Evolutionary conservation across 2,797 vertebrate genomes (phyloP).

Genomic region (Heliangelus exortis): DNA sequence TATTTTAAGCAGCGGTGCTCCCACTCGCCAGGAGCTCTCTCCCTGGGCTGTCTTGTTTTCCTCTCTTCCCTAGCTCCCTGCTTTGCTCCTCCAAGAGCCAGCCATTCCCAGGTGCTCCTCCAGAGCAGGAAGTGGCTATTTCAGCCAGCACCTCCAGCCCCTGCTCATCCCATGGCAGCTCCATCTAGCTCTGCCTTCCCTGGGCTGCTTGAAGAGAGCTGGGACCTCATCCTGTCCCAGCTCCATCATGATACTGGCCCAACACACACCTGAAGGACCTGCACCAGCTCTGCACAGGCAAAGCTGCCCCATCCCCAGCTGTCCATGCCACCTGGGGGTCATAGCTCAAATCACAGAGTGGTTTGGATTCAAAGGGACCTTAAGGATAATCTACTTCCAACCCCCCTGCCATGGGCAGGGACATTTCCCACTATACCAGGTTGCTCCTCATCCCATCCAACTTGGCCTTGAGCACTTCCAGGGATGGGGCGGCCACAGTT

Average conservation of each 20-base stretch:
- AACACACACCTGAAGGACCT: neutral
- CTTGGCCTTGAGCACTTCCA: no score
- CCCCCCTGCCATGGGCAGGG: no score
- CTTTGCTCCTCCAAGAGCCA: neutral
- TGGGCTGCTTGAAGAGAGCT: neutral
- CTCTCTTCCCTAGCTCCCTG: neutral
- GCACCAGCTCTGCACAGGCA: neutral
- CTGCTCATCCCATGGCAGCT: neutral
- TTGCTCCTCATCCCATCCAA: no score
- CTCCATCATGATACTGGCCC: rapidly evolving
- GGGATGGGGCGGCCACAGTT: no score
- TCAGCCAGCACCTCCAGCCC: neutral
- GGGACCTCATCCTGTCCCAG: neutral
- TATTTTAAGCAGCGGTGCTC: conserved; percentile 43
- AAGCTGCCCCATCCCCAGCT: neutral
- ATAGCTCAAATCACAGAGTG: no score
- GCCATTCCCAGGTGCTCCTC: neutral
- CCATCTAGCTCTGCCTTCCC: neutral
- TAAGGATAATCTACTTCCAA: no score
- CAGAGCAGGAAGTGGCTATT: neutral
- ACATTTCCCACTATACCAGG: no score
- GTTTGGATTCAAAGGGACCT: no score
- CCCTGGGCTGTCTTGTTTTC: neutral
- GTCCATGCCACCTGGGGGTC: rapidly evolving
- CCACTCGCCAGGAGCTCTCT: conserved; percentile 39